Conservation (phyloP, 2,113 vertebrate species). For the Eonycteris spelaea region DNA sequence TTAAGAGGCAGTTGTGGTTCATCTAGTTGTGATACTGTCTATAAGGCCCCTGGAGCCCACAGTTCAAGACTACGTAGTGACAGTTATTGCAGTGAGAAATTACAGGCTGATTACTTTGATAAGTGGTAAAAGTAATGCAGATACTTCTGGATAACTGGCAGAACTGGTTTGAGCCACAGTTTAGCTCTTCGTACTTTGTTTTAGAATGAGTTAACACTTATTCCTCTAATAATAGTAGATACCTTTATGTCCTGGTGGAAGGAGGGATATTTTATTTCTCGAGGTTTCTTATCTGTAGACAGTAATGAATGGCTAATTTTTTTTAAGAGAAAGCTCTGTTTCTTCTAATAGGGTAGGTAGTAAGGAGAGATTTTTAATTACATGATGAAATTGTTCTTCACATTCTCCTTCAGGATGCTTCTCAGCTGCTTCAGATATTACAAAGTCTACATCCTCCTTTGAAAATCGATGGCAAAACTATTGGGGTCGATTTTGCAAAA, state of each 20-base stretch:
- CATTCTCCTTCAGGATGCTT: slow-evolving; percentile 90
- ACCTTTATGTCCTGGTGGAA: not conserved
- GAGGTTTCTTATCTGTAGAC: not conserved
- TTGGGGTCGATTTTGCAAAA: slow-evolving; percentile 98
- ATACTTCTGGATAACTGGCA: not conserved
- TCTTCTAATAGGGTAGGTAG: not conserved
- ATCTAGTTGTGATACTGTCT: not conserved
- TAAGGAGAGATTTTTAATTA: not conserved
- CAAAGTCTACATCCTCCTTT: slow-evolving; percentile 96
- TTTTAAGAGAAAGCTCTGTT: not conserved
- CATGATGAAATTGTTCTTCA: not conserved
- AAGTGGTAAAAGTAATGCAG: not conserved
- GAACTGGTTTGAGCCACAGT: not conserved
- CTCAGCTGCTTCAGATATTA: slow-evolving; percentile 95
- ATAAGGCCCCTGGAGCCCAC: not conserved
- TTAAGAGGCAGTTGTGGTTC: not conserved
- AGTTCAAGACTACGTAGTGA: not conserved
- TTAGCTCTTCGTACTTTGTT: not conserved
- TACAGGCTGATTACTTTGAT: not conserved
- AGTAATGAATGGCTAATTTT: not conserved
- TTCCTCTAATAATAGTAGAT: not conserved
- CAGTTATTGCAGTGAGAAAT: not conserved
- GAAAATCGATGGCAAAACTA: slow-evolving; percentile 98
- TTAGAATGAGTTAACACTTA: not conserved
- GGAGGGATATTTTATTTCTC: not conserved